Conservation (phyloP, 1,140 invertebrate genomes). For the Drosophila bocki region DNA sequence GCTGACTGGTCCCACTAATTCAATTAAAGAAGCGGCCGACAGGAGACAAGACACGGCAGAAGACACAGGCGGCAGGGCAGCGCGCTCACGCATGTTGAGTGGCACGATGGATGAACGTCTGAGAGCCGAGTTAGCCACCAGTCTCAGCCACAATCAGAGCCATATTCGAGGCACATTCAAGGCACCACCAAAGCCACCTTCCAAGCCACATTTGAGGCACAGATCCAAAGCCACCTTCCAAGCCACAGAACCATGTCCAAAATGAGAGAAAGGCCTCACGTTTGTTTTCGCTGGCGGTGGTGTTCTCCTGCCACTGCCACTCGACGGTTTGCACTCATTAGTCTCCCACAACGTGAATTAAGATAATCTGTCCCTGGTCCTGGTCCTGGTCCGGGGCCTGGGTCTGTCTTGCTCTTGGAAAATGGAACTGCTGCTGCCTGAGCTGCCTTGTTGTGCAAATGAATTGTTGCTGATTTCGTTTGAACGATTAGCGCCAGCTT, state of each 20-base stretch:
- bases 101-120: conserved; percentile 66
- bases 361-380: conserved; percentile 70
- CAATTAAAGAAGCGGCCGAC: conserved; percentile 65
- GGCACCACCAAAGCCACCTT: conserved; percentile 1
- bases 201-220: conserved; percentile 2
- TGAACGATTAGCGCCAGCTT: conserved; percentile 79
- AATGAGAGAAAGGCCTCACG: conserved; percentile 69
- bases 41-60: conserved; percentile 15
- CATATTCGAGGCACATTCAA: neutral
- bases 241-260: conserved; percentile 6
- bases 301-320: conserved; percentile 44
- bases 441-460: conserved; percentile 82
- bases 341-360: conserved; percentile 85
- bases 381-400: neutral
- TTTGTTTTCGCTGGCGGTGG: conserved; percentile 31
- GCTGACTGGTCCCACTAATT: conserved; percentile 69
- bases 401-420: conserved; percentile 7
- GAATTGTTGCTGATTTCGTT: conserved; percentile 85
- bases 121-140: conserved; percentile 3
- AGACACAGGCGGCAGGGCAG: neutral
- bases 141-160: neutral
- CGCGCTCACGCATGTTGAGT: conserved; percentile 71
- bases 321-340: conserved; percentile 81
- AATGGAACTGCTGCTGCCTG: conserved; percentile 39
- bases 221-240: neutral